Evolutionary conservation across 2,888 invertebrate species (phyloP).

Genomic region (Dicyrtoma fusca): DNA sequence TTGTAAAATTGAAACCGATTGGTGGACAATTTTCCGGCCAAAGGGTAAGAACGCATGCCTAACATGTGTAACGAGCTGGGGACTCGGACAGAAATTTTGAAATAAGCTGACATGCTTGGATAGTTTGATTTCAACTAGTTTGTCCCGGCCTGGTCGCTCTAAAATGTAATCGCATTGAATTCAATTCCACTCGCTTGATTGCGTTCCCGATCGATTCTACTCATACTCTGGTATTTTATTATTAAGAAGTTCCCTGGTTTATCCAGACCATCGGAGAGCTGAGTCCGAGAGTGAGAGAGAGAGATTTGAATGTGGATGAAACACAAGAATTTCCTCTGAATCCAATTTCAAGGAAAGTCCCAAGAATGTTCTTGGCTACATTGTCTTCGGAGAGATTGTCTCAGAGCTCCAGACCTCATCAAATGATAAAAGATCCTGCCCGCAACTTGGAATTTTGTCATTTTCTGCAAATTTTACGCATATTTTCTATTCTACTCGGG

Average conservation of each 20-base stretch:
- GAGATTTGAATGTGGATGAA: slow-evolving; percentile 10
- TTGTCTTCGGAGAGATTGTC: not conserved
- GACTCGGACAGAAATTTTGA: slow-evolving; percentile 29
- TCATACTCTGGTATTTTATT: slow-evolving; percentile 29
- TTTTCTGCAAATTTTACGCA: slow-evolving; percentile 8
- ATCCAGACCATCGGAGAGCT: not conserved
- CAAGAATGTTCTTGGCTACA: slow-evolving; percentile 15
- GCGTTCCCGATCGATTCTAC: slow-evolving; percentile 26
- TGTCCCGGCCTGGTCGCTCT: not conserved
- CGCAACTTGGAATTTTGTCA: slow-evolving; percentile 12
- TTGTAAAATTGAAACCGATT: slow-evolving; percentile 23
- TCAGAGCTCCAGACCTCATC: not conserved
- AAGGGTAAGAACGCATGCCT: slow-evolving; percentile 40
- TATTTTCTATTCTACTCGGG: slow-evolving; percentile 6
- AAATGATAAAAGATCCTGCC: not conserved
- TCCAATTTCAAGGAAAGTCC: slow-evolving; percentile 31
- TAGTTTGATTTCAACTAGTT: not conserved
- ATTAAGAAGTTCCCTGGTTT: slow-evolving; percentile 22
- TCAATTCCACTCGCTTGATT: slow-evolving; percentile 29
- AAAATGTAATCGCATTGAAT: slow-evolving; percentile 28
- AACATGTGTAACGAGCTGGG: slow-evolving; percentile 37
- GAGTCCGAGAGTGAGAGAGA: not conserved
- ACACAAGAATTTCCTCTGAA: slow-evolving; percentile 32
- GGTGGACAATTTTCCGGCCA: slow-evolving; percentile 37
- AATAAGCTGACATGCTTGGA: slow-evolving; percentile 33